Evolutionary conservation across 2,797 vertebrate genomes (phyloP).

Genomic region (Tarsius wallacei): DNA sequence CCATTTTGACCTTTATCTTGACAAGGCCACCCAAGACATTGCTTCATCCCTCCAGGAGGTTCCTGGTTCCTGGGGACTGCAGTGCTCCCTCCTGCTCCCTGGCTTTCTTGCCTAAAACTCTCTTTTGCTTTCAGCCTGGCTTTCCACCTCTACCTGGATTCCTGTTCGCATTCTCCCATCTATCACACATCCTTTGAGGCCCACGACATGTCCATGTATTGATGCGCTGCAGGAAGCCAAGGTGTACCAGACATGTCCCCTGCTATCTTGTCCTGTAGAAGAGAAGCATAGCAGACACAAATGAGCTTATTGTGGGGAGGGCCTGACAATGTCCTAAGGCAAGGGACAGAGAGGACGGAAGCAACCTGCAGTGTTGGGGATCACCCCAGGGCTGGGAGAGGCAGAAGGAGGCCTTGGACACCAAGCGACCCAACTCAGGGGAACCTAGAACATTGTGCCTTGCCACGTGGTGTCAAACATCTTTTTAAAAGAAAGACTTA

Average conservation of each 20-base stretch:
- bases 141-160: background rate
- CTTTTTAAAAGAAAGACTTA: background rate
- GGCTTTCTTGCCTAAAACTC: background rate
- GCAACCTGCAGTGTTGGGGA: too few relatives aligned
- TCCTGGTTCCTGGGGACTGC: background rate
- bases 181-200: background rate
- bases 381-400: background rate
- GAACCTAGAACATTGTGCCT: background rate
- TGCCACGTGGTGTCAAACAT: background rate
- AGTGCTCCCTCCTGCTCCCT: too few relatives aligned
- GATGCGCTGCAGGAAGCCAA: background rate
- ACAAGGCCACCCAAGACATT: background rate
- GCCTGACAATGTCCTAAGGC: background rate
- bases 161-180: background rate
- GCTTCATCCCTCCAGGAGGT: background rate
- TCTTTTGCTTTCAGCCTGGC: background rate
- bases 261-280: background rate
- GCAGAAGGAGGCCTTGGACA: background rate
- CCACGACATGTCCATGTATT: rapidly evolving
- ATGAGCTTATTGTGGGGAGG: background rate
- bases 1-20: background rate
- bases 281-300: background rate
- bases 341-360: background rate
- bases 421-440: background rate
- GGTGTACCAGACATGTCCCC: background rate